These are phyloP conservation scores for Hippocampus abdominalis DNA, from an alignment of 2,113 vertebrate species.

Conservation along the genomic window DNA sequence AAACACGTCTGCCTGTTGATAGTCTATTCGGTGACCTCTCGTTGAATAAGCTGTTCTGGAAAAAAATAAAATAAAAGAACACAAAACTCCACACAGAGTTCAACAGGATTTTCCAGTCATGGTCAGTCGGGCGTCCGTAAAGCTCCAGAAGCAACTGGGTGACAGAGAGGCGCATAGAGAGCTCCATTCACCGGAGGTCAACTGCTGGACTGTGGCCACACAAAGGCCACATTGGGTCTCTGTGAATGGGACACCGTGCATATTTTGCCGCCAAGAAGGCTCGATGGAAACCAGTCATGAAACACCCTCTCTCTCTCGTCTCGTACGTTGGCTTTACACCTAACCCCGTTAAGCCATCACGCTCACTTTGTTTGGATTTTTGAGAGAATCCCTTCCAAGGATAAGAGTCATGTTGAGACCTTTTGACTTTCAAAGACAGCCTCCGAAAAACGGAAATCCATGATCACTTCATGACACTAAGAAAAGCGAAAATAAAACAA, in stretches of 20 bases:
- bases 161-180: conserved; percentile 62
- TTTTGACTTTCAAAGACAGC: too few species aligned
- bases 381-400: too few species aligned
- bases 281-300: conserved; percentile 17
- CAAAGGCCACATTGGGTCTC: conserved; percentile 52
- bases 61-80: conserved; percentile 26
- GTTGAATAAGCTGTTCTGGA: conserved; percentile 52
- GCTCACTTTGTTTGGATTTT: too few species aligned
- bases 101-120: conserved; percentile 49
- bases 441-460: too few species aligned
- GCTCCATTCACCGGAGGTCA: conserved; percentile 35
- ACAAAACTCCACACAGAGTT: conserved; percentile 25
- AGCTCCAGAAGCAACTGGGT: conserved; percentile 53
- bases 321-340: too few species aligned
- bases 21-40: conserved; percentile 8
- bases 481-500: too few species aligned
- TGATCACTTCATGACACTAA: too few species aligned
- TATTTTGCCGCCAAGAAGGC: conserved; percentile 42
- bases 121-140: conserved; percentile 28
- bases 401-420: too few species aligned
- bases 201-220: conserved; percentile 56
- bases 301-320: not conserved
- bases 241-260: conserved; percentile 53
- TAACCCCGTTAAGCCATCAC: too few species aligned
- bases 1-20: not conserved